A percentile compares a stretch with the other conserved stretches of the same genome.
Conservation (phyloP, 2,113 vertebrate genomes). For the Castor canadensis region DNA sequence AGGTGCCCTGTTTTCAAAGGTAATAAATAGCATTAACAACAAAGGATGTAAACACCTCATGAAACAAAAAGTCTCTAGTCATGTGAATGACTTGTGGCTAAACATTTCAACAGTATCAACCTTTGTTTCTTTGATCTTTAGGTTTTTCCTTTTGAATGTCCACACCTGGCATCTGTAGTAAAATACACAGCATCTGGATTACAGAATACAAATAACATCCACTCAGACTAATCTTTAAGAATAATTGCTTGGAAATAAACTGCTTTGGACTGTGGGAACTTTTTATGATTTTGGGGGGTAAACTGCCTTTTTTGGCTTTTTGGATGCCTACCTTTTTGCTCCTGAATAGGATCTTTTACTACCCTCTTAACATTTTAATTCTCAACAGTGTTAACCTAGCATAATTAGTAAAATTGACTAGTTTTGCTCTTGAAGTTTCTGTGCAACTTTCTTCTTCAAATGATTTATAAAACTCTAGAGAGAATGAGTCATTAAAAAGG, state of each 20-base stretch:
- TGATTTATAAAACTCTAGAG: constrained; percentile 10
- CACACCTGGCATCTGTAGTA: constrained; percentile 70
- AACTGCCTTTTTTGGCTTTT: constrained; percentile 53
- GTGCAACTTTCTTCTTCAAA: constrained; percentile 15
- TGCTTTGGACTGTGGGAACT: constrained; percentile 60
- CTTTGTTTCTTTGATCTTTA: constrained; percentile 71
- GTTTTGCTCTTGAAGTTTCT: constrained; percentile 28
- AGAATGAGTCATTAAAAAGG: not conserved
- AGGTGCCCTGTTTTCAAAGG: constrained; percentile 70
- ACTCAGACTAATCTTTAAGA: constrained; percentile 52
- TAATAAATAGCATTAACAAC: constrained; percentile 67
- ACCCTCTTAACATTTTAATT: constrained; percentile 70
- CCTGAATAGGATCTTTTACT: constrained; percentile 42
- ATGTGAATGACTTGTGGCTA: constrained; percentile 67
- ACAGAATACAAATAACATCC: constrained; percentile 72
- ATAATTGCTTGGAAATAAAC: constrained; percentile 62
- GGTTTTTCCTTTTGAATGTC: constrained; percentile 76
- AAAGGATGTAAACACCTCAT: constrained; percentile 73
- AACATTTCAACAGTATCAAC: constrained; percentile 62
- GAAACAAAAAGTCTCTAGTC: constrained; percentile 59
- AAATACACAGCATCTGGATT: constrained; percentile 72
- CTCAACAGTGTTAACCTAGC: constrained; percentile 67
- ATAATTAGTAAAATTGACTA: not conserved
- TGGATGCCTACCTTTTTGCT: not conserved
- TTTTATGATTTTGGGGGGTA: not conserved